Base-by-base conservation (phyloP, 92 coral and sea anemone genomes). In the Epizoanthus scotinus region DNA sequence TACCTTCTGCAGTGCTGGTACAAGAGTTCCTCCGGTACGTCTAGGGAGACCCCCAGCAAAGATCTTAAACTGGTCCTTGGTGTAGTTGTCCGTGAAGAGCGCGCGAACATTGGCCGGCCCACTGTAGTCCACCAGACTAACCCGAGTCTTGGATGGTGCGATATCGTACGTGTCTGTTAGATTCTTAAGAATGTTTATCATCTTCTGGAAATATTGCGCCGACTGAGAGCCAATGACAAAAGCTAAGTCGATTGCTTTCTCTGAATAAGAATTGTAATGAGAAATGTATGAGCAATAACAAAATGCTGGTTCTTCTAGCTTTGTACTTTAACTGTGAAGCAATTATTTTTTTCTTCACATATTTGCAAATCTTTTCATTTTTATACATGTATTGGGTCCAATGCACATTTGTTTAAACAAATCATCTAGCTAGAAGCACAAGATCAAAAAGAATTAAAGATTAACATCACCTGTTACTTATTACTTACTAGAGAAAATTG, bases 41-140 rank as follows among this genome's bases (percentile, higher is more conserved):
- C 70, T 75, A 0, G 86, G 83, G 0, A 89, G 38, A 10, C 66
- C 73, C 56, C 84, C 87, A 29, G 90, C 83, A 9, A 22, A 80
- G 44, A 3, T 81, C 74, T 87, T 87, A 54, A 96, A 87, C 10
- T 59, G 56, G 3, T 63, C 70, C 44, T 82, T 83, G 22, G 71
- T 78, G 67, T 86, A 87, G 18, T 82, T 71, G 4, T 80, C 83
- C 18, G 82, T 84, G 74, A 96, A 91, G 72, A 57, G 74, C 28
- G 91, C 82, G 44, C 88, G 88, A 9, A 84, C 87, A 20, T 86
- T 65, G 19, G 92, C 96, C 8, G 84, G 87, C 2, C 94, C 91
- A 82, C 91, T 96, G 87, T 93, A 96, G 77, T 91, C 94, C 17
- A 96, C 94, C 47, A 96, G 77, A 12, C 92, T 96, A 14, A 96